A percentile compares a stretch with the other conserved stretches of the same genome.
Evolutionary conservation across 2,113 vertebrate species (phyloP).

Genomic region (Sinocyclocheilus anshuiensis): DNA sequence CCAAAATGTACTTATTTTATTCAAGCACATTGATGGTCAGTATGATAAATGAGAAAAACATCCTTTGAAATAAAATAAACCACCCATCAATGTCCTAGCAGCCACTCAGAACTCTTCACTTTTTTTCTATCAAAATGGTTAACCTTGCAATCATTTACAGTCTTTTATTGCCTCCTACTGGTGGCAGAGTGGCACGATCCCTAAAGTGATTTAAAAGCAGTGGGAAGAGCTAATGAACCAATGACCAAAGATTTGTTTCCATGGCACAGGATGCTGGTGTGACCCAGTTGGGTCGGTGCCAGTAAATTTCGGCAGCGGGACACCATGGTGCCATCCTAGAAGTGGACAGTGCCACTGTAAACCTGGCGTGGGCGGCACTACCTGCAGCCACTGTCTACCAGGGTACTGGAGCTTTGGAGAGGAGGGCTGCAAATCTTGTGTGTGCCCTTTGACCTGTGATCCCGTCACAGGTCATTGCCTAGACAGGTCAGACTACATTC

Average conservation of each 20-base stretch:
- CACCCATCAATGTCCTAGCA: neutral
- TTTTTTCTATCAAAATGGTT: neutral
- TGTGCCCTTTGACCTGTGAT: slow-evolving; percentile 81
- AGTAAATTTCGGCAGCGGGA: slow-evolving; percentile 64
- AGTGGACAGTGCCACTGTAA: slow-evolving; percentile 88
- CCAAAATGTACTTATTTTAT: neutral
- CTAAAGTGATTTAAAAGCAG: neutral
- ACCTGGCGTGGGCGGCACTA: slow-evolving; percentile 78
- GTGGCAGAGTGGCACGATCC: neutral
- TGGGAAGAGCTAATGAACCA: neutral
- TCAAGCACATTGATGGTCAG: neutral
- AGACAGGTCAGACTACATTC: slow-evolving; percentile 67
- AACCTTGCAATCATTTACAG: neutral
- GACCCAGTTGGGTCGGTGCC: slow-evolving; percentile 77
- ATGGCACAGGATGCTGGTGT: slow-evolving; percentile 81
- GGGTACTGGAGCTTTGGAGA: slow-evolving; percentile 86
- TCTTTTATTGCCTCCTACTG: slow-evolving; percentile 53
- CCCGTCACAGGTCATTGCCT: slow-evolving; percentile 79
- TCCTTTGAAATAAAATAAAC: neutral
- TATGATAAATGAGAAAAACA: neutral
- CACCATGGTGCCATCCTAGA: slow-evolving; percentile 80
- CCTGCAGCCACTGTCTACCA: slow-evolving; percentile 80
- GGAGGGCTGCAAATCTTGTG: slow-evolving; percentile 80
- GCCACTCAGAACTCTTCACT: neutral
- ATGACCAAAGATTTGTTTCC: slow-evolving; percentile 12